Evolutionary conservation across 2,888 invertebrate genomes (phyloP).

Genomic region (Coelogynopora nodosa): DNA sequence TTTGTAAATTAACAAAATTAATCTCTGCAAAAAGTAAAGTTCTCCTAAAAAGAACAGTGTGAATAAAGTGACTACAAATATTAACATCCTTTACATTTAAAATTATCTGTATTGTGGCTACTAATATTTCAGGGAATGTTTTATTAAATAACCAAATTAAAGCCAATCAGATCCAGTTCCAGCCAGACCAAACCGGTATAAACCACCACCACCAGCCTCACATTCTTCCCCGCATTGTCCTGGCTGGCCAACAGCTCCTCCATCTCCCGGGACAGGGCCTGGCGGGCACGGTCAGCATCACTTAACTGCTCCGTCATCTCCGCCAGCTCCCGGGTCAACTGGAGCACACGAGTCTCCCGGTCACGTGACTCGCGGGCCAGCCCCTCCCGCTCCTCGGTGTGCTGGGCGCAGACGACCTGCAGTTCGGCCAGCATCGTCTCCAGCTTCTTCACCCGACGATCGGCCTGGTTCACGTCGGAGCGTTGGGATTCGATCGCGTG

Average conservation of each 20-base stretch:
- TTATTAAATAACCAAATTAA: too few relatives aligned
- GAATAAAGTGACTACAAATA: too few relatives aligned
- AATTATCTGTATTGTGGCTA: too few relatives aligned
- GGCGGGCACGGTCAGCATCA: neutral
- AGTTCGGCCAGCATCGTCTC: neutral
- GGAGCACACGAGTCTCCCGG: constrained; percentile 18
- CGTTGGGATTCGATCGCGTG: constrained; percentile 33
- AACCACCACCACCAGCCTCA: neutral
- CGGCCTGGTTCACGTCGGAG: neutral
- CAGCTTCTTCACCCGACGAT: constrained; percentile 26
- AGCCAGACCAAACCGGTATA: too few relatives aligned
- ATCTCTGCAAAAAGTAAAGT: too few relatives aligned
- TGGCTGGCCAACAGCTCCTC: constrained; percentile 29
- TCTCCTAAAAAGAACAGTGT: too few relatives aligned
- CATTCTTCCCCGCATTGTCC: constrained; percentile 36
- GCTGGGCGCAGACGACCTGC: neutral
- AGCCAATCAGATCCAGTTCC: too few relatives aligned
- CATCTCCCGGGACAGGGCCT: neutral
- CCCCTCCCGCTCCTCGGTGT: neutral
- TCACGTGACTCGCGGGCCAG: constrained; percentile 29
- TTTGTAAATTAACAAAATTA: too few relatives aligned
- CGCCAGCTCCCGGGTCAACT: neutral
- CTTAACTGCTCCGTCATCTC: neutral
- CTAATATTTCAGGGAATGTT: too few relatives aligned
- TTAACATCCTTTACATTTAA: too few relatives aligned